phyloP scores from a whole-genome alignment of 2,797 vertebrate genomes.

The Pseudochirops corinnae region DNA sequence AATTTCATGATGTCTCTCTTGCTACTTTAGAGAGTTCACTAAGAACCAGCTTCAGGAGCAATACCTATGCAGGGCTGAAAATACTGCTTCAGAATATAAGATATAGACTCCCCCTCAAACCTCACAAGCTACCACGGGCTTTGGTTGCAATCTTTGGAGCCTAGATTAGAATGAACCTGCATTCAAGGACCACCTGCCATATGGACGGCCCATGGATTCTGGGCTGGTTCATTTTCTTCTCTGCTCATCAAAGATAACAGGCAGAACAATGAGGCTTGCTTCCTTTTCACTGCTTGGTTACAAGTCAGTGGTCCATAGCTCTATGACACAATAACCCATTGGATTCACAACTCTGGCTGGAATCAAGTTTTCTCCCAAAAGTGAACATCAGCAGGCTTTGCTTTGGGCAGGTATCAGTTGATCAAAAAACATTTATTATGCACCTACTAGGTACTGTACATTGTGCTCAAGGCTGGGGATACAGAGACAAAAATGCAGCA shows the following conservation, averaged over 20 bases:
- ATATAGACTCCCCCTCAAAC: background rate
- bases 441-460: background rate
- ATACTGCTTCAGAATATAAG: background rate
- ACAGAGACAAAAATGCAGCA: background rate
- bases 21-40: background rate
- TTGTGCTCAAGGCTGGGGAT: background rate
- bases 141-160: background rate
- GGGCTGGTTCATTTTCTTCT: constrained; percentile 8
- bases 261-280: background rate
- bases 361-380: constrained; percentile 39
- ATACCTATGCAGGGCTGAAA: background rate
- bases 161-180: background rate
- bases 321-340: background rate
- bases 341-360: background rate
- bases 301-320: constrained; percentile 20
- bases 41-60: background rate
- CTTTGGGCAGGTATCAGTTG: background rate
- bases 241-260: background rate
- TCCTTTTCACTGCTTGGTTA: constrained; percentile 19
- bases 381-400: background rate
- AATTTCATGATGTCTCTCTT: background rate
- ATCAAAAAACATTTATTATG: background rate
- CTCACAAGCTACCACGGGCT: background rate
- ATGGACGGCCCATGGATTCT: background rate
- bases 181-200: background rate